Evolutionary conservation across 2,888 invertebrate genomes (phyloP).

Genomic region (Temnothorax ravouxi): DNA sequence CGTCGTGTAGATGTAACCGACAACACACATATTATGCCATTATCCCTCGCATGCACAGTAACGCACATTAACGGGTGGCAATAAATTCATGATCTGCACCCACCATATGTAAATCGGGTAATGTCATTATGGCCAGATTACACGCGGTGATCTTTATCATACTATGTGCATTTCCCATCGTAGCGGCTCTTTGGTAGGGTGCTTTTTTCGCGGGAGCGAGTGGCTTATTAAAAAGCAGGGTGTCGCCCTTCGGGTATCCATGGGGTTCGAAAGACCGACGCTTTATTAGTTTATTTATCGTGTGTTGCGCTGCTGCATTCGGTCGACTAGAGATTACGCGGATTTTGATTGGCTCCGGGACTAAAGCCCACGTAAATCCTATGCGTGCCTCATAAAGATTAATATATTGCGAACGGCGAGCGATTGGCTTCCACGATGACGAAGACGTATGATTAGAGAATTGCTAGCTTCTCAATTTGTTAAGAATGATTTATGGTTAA

Average conservation of each 20-base stretch:
- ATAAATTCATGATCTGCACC: constrained; percentile 83
- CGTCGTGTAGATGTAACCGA: constrained; percentile 60
- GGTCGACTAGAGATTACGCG: constrained; percentile 79
- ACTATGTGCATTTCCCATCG: constrained; percentile 82
- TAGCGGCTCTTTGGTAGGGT: constrained; percentile 52
- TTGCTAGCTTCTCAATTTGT: constrained; percentile 36
- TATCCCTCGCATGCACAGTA: constrained; percentile 43
- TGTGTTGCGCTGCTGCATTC: constrained; percentile 63
- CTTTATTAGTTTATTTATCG: constrained; percentile 84
- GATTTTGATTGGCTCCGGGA: constrained; percentile 83
- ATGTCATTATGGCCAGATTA: constrained; percentile 85
- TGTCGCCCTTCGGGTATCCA: constrained; percentile 70
- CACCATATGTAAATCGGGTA: constrained; percentile 83
- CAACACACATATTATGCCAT: constrained; percentile 69
- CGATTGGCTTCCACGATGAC: constrained; percentile 62
- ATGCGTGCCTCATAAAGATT: constrained; percentile 81
- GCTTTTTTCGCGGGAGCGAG: constrained; percentile 61
- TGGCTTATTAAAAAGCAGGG: constrained; percentile 82
- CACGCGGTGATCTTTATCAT: constrained; percentile 82
- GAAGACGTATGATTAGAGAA: constrained; percentile 45
- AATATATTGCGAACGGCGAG: constrained; percentile 72
- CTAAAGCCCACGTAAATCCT: constrained; percentile 68
- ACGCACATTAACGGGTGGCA: constrained; percentile 66
- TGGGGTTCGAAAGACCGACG: constrained; percentile 41
- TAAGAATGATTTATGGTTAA: background rate